Conservation (phyloP, 2,888 invertebrate genomes). For the Plebejus argus region DNA sequence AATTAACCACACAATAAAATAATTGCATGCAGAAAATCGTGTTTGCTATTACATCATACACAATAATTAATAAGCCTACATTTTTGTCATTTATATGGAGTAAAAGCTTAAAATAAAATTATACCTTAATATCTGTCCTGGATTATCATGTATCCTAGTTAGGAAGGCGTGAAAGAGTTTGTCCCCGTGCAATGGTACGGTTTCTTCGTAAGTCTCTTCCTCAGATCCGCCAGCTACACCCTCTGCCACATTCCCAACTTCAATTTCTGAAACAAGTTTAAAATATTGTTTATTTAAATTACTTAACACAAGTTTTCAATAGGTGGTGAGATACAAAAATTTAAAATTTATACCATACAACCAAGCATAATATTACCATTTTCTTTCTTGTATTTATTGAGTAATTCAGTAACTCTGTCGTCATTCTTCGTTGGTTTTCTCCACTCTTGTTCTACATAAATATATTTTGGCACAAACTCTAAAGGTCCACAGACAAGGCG, state of each 20-base stretch:
- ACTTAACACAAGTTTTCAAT: not conserved
- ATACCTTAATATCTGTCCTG: constrained; percentile 91
- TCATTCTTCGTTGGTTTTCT: constrained; percentile 52
- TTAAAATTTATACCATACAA: not conserved
- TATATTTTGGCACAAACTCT: constrained; percentile 68
- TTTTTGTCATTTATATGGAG: too few relatives aligned
- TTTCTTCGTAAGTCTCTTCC: constrained; percentile 89
- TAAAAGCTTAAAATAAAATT: not conserved
- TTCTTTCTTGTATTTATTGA: constrained; percentile 69
- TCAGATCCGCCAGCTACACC: constrained; percentile 54
- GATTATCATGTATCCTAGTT: constrained; percentile 86
- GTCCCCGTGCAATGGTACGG: constrained; percentile 90
- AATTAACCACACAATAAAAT: not conserved
- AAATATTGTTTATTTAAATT: not conserved
- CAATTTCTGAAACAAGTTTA: constrained; percentile 53
- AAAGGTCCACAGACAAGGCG: constrained; percentile 59
- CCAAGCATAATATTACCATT: constrained; percentile 54
- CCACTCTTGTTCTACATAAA: constrained; percentile 74
- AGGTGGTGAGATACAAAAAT: too few relatives aligned
- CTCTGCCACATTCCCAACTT: constrained; percentile 51
- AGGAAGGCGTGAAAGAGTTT: constrained; percentile 90
- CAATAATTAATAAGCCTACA: too few relatives aligned
- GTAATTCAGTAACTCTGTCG: constrained; percentile 63
- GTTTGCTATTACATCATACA: not conserved
- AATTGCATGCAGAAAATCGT: not conserved